Evolutionary conservation across 2,888 invertebrate genomes (phyloP).

Genomic region (Hyalella azteca): DNA sequence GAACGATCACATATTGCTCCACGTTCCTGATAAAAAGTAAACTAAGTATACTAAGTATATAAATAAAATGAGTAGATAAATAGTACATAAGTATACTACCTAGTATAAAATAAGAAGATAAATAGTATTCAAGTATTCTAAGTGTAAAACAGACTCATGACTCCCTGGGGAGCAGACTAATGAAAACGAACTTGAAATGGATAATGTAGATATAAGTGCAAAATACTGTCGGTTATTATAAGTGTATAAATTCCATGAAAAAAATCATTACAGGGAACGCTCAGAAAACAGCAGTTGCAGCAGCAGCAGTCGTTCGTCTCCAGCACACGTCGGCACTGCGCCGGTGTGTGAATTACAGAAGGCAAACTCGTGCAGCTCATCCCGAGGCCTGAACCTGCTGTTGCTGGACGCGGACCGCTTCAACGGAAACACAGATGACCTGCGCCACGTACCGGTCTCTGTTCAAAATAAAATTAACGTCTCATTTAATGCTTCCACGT

Average conservation of each 20-base stretch:
- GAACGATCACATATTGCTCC: too few relatives aligned
- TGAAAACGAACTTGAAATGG: too few relatives aligned
- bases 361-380: background rate
- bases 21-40: too few relatives aligned
- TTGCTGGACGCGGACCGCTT: conserved; percentile 37
- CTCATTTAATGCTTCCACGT: background rate
- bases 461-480: background rate
- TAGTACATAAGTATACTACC: too few relatives aligned
- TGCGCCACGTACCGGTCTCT: background rate
- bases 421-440: conserved; percentile 39
- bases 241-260: background rate
- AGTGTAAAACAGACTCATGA: too few relatives aligned
- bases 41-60: too few relatives aligned
- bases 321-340: conserved; percentile 19
- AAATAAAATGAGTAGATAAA: too few relatives aligned
- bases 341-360: conserved; percentile 3
- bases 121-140: too few relatives aligned
- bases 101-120: too few relatives aligned
- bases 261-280: background rate
- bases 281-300: background rate
- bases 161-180: too few relatives aligned
- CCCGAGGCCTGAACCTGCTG: conserved; percentile 29
- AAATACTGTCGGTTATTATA: background rate
- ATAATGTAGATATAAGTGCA: background rate
- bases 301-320: conserved; percentile 35